Evolutionary conservation across 1,140 invertebrate genomes (phyloP).

Genomic region (Centruroides vittatus): DNA sequence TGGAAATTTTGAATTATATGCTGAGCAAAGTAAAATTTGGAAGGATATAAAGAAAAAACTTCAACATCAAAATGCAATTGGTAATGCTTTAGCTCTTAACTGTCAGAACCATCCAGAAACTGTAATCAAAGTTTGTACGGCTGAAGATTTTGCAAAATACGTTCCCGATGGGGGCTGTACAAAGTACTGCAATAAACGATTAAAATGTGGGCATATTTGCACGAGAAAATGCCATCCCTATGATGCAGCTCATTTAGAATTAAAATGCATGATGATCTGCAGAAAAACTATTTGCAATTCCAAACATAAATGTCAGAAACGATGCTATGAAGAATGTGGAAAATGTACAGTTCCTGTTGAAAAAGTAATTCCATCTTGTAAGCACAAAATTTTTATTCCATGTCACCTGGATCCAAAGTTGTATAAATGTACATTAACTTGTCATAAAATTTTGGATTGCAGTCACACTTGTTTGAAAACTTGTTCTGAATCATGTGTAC

Average conservation of each 20-base stretch:
- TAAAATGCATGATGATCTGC: constrained; percentile 8
- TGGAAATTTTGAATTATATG: constrained; percentile 49
- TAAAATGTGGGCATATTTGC: constrained; percentile 18
- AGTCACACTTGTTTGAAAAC: constrained; percentile 12
- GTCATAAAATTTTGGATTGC: constrained; percentile 9
- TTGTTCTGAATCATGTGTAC: constrained; percentile 8
- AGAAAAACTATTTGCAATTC: constrained; percentile 2
- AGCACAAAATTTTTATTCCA: constrained; percentile 1
- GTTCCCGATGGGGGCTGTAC: constrained; percentile 15
- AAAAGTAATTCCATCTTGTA: background rate
- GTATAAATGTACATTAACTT: background rate
- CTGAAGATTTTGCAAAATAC: constrained; percentile 7
- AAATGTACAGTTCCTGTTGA: constrained; percentile 8
- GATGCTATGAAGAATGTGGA: constrained; percentile 15
- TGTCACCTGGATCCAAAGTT: constrained; percentile 3
- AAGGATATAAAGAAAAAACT: constrained; percentile 23
- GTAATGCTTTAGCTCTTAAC: constrained; percentile 12
- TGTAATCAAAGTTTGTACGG: background rate
- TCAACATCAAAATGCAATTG: constrained; percentile 17
- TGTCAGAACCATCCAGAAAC: constrained; percentile 11
- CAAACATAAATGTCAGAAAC: constrained; percentile 8
- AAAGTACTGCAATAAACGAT: constrained; percentile 7
- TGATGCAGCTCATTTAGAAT: constrained; percentile 4
- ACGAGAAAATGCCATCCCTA: constrained; percentile 14
- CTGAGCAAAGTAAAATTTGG: constrained; percentile 30